These are phyloP conservation scores for Zoanthus sociatus DNA, from an alignment of 92 coral and sea anemone species.

Conservation along the genomic window DNA sequence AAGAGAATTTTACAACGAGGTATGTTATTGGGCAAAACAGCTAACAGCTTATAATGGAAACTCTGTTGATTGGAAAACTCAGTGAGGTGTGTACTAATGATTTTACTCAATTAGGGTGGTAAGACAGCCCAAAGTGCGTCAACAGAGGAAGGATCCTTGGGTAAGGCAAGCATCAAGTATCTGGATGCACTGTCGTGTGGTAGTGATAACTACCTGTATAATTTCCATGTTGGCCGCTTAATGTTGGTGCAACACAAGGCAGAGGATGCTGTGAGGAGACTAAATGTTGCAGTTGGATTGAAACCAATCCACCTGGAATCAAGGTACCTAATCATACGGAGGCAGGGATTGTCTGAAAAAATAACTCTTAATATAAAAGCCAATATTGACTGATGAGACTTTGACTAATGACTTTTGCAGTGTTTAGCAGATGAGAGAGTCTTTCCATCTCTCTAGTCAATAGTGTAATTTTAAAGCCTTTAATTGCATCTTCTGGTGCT, in stretches of 20 bases:
- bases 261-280: constrained; percentile 82
- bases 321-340: constrained; percentile 62
- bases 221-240: constrained; percentile 92
- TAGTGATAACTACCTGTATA: constrained; percentile 85
- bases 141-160: constrained; percentile 87
- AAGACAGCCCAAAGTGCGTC: constrained; percentile 85
- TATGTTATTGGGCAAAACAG: too few species aligned
- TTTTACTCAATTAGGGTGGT: constrained; percentile 45
- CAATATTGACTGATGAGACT: too few species aligned
- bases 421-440: too few species aligned
- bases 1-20: too few species aligned
- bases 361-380: too few species aligned
- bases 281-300: constrained; percentile 86
- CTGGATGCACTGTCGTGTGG: constrained; percentile 82
- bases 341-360: too few species aligned
- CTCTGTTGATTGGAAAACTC: not conserved
- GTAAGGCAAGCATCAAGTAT: constrained; percentile 94
- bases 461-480: too few species aligned
- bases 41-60: too few species aligned
- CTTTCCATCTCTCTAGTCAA: too few species aligned
- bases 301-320: constrained; percentile 86
- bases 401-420: too few species aligned
- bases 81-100: not conserved
- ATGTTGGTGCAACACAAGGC: constrained; percentile 85
- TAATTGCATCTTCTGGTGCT: too few species aligned